Conservation (phyloP, 2,113 vertebrate species). For the Echinops telfairi region DNA sequence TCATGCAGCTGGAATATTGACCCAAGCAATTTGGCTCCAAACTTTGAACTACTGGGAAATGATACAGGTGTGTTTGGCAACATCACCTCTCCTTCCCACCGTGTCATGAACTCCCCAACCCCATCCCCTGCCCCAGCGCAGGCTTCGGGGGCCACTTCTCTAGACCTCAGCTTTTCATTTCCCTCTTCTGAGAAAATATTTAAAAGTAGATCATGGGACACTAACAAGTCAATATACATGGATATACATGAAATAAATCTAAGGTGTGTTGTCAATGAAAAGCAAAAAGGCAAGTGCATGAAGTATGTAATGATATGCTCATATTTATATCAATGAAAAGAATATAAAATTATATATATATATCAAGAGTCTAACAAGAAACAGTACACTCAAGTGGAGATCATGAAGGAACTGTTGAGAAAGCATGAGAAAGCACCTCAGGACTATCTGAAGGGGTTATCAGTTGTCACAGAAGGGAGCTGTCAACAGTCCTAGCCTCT, state of each 20-base stretch:
- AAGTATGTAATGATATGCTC: neutral
- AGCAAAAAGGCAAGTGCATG: neutral
- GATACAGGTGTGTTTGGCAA: neutral
- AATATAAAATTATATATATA: neutral
- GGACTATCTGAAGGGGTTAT: neutral
- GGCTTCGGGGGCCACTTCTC: neutral
- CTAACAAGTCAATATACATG: neutral
- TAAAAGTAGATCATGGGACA: neutral
- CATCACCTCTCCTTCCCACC: neutral
- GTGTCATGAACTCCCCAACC: neutral
- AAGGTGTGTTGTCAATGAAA: neutral
- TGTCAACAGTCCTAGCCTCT: neutral
- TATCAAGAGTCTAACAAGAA: neutral
- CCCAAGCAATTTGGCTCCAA: neutral
- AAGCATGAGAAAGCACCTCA: neutral
- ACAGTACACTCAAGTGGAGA: neutral
- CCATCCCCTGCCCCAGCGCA: neutral
- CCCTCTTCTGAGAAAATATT: neutral
- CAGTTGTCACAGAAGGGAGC: neutral
- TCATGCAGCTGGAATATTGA: neutral
- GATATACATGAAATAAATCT: neutral
- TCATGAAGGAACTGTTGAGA: neutral
- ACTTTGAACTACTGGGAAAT: neutral
- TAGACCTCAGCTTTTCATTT: conserved; percentile 40
- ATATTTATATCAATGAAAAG: conserved; percentile 13